Evolutionary conservation across 2,113 vertebrate genomes (phyloP), one percentile per base, ranked within the genome.

Genomic region (Carassius gibelio): DNA sequence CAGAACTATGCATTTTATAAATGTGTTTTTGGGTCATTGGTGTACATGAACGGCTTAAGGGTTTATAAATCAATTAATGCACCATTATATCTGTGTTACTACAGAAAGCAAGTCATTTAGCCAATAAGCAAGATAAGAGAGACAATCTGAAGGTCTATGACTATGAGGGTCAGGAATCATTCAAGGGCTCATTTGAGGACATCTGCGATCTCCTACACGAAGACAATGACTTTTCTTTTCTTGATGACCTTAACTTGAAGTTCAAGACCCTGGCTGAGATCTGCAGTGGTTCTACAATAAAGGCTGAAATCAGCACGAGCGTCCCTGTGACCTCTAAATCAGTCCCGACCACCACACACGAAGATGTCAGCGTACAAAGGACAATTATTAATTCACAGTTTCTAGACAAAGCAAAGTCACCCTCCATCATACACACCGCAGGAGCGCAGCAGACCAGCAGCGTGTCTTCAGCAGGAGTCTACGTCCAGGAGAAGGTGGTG

Each of bases 241-340:
- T 99, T 77, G 91, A 99, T 88, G 95, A 97, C 17, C 90, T 99
- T 17, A 97, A 95, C 66, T 94, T 95, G 34, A 97, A 97, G 93
- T 99, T 99, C 89, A 97, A 94, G 92, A 97, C 96, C 4, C 89
- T 99, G 19, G 98, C 98, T 48, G 95, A 96, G 90, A 95, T 99
- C 88, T 98, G 96, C 90, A 89, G 92, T 72, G 95, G 96, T 30
- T 94, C 94, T 17, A 84, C 93, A 83, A 90, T 96, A 0, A 83
- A 86, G 17, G 23, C 81, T 0, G 84, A 90, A 30, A 75, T 77
- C 6, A 82, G 77, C 6, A 10, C 38, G 0, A 21, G 38, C 38
- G 13, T 30, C 1, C 86, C 87, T 64, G 9, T 48, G 1, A n/a
- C 80, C 3, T 15, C 78, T 14, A 88, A 86, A 79, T 85, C 90